Evolutionary conservation across 1,140 invertebrate genomes (phyloP).

Genomic region (Drosophila melanica): DNA sequence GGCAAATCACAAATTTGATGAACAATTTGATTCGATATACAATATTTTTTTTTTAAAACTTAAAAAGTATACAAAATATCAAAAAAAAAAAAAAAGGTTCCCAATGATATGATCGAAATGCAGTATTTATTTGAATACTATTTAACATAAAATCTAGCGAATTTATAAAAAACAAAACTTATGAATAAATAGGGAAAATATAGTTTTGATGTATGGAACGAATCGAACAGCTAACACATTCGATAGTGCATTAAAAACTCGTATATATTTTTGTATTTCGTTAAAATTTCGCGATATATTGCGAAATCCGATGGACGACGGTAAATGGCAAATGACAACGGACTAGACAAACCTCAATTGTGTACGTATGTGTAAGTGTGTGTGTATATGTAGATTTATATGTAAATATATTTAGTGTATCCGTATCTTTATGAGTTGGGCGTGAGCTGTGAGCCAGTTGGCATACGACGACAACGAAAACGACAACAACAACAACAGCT

Average conservation of each 20-base stretch:
- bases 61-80: no score
- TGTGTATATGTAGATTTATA: conserved; percentile 7
- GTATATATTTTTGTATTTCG: conserved; percentile 3
- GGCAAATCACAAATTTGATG: no score
- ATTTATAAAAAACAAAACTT: no score
- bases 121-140: no score
- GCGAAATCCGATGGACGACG: conserved; percentile 37
- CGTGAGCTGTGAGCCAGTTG: conserved; percentile 47
- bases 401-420: conserved; percentile 39
- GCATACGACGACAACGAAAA: conserved; percentile 7
- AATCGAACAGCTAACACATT: no score
- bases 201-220: no score
- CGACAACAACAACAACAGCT: conserved; percentile 1
- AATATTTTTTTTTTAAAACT: no score
- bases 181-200: no score
- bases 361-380: conserved; percentile 1
- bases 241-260: neutral
- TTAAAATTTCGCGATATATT: conserved; percentile 40
- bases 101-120: no score
- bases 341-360: conserved; percentile 40
- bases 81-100: no score
- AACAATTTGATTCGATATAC: no score
- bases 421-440: conserved; percentile 55
- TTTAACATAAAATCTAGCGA: no score
- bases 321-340: conserved; percentile 33